Percentiles rank a stretch among this genome's conserved stretches.
Conservation (phyloP, 2,113 vertebrate genomes). For the Trichechus manatus region DNA sequence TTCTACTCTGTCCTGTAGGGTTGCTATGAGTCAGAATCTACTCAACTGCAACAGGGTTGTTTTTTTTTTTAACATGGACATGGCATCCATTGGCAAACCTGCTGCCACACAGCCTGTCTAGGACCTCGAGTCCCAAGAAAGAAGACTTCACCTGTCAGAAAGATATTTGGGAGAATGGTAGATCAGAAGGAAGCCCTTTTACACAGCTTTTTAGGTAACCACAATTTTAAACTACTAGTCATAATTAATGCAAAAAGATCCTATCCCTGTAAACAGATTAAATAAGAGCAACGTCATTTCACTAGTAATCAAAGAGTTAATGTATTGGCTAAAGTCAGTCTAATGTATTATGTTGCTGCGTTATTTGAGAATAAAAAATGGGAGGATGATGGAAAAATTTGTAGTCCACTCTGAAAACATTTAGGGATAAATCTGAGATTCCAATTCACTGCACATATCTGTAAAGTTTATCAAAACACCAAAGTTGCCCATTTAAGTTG, state of each 20-base stretch:
- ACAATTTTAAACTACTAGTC: constrained; percentile 20
- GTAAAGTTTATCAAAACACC: constrained; percentile 64
- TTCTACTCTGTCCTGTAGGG: too few relatives aligned
- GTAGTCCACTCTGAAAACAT: constrained; percentile 54
- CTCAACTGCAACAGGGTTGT: too few relatives aligned
- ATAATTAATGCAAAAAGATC: constrained; percentile 9
- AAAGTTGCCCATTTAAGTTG: constrained; percentile 72
- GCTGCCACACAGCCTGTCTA: neutral
- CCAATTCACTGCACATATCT: constrained; percentile 57
- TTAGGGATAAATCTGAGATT: constrained; percentile 59
- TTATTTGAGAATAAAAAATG: neutral
- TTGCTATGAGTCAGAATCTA: too few relatives aligned
- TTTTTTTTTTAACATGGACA: neutral
- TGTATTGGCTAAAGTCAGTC: constrained; percentile 1
- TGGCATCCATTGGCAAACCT: neutral
- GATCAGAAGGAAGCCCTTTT: constrained; percentile 23
- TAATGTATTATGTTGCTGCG: constrained; percentile 71
- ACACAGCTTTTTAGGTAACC: neutral
- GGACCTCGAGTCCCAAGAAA: neutral
- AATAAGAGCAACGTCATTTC: constrained; percentile 55
- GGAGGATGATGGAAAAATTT: neutral
- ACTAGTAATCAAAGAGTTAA: constrained; percentile 5
- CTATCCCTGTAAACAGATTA: constrained; percentile 40
- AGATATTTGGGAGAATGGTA: neutral
- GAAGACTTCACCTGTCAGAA: neutral